Evolutionary conservation across 2,113 vertebrate genomes (phyloP).

Genomic region (Girardinichthys multiradiatus): DNA sequence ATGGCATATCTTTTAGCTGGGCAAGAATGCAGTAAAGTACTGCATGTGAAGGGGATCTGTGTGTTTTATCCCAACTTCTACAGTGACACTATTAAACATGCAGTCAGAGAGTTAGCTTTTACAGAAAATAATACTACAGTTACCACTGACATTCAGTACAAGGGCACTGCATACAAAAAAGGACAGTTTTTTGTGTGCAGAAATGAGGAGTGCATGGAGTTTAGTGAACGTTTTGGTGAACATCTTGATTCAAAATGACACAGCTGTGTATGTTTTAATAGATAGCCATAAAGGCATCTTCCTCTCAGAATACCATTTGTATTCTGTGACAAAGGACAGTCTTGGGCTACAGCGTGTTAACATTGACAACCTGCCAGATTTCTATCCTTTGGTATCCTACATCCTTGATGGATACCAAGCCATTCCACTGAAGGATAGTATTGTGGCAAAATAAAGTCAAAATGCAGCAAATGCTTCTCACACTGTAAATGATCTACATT

Average conservation of each 20-base stretch:
- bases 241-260: neutral
- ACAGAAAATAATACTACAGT: slow-evolving; percentile 13
- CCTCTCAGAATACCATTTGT: neutral
- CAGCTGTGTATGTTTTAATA: slow-evolving; percentile 13
- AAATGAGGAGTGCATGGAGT: slow-evolving; percentile 6
- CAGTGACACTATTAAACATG: slow-evolving; percentile 51
- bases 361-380: fast-evolving
- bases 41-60: slow-evolving; percentile 54
- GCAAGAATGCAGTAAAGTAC: no score
- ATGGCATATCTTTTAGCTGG: slow-evolving; percentile 47
- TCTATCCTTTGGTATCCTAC: slow-evolving; percentile 5
- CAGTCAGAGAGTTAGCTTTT: slow-evolving; percentile 40
- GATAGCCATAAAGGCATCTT: neutral
- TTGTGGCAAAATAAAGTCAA: slow-evolving; percentile 17
- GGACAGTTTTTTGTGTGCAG: slow-evolving; percentile 9
- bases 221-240: slow-evolving; percentile 24
- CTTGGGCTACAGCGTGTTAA: neutral
- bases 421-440: slow-evolving; percentile 10
- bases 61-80: slow-evolving; percentile 36
- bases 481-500: slow-evolving; percentile 9
- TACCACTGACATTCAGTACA: slow-evolving; percentile 33
- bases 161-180: slow-evolving; percentile 14
- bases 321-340: neutral
- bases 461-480: neutral
- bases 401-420: slow-evolving; percentile 13